A percentile compares a stretch with the other conserved stretches of the same genome.
Evolutionary conservation across 2,888 invertebrate species (phyloP).

Genomic region (Frankliniella fusca): DNA sequence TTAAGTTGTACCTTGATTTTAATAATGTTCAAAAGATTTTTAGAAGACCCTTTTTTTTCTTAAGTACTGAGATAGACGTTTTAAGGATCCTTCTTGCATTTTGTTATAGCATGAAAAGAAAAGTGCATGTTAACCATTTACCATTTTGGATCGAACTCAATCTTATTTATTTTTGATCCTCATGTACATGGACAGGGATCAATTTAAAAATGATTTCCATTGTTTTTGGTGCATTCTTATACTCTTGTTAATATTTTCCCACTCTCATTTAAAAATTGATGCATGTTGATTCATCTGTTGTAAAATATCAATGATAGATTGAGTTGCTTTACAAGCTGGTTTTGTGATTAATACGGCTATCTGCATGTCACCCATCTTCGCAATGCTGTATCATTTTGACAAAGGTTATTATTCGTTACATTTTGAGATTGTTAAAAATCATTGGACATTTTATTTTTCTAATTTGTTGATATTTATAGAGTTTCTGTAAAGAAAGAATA

Average conservation of each 20-base stretch:
- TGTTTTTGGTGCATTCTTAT: neutral
- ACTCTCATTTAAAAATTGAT: too few relatives aligned
- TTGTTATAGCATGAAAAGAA: neutral
- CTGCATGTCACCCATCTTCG: conserved; percentile 9
- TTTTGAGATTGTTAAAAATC: conserved; percentile 14
- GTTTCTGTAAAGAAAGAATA: neutral
- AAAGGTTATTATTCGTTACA: neutral
- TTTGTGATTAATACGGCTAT: neutral
- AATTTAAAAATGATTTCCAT: neutral
- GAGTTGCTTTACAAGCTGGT: neutral
- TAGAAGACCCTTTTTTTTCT: too few relatives aligned
- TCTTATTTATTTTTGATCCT: neutral
- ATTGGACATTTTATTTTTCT: conserved; percentile 18
- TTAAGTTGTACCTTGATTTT: neutral
- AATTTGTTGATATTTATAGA: neutral
- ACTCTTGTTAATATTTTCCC: neutral
- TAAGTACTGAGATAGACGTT: neutral
- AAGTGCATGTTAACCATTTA: neutral
- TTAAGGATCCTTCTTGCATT: conserved; percentile 4
- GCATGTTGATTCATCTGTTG: too few relatives aligned
- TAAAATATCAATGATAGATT: neutral
- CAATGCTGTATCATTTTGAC: neutral
- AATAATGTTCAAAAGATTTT: too few relatives aligned
- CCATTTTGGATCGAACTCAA: neutral
- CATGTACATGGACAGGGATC: neutral